Base-by-base conservation (phyloP, 1,140 invertebrate genomes). In the Babylonia areolata region DNA sequence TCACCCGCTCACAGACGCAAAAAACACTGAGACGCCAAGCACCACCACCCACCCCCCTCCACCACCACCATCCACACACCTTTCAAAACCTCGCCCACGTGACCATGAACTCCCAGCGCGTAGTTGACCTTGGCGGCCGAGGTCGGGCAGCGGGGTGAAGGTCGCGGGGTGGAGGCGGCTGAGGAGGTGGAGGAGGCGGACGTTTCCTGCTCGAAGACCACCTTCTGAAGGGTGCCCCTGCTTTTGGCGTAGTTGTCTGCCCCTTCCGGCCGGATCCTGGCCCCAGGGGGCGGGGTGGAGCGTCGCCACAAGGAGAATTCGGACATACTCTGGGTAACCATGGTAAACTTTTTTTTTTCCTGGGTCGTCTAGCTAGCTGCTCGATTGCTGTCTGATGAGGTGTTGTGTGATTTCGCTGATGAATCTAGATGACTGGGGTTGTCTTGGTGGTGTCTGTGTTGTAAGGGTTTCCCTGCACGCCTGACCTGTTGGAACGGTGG, bases 121-220 rank as follows among this genome's bases (percentile, higher is more conserved):
- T 90, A 90, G 80, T 92, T 92, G 0, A 71, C 73, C 78, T 86
- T 79, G 23, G 90, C 89, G 20, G 84, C 87, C 20, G 87, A 73
- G 23, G 91, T 89, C 0, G 92, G 91, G 80, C 92, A 93, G 58
- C 91, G 75, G 23, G 90, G 88, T 73, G 87, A 87, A 11, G 90
- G 91, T 54, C 88, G 84, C 20, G 15, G 1, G 28, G 58, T 0
- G 0, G 90, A 89, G 6, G 87, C 88, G 17, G 51, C 39, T 33
- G 89, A 79, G 33, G 81, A 88, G 81, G 58, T 85, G 79, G 88
- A 51, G 39, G 81, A 78, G 42, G 71, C 35, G 11, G 42, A 75
- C 37, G 75, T 77, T 39, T 81, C 33, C 15, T 80, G 82, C 17
- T 83, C 79, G 12, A 87, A 81, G 51, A 86, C 85, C 82, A 90